These are phyloP conservation scores for Schizaphis graminum DNA, from an alignment of 2,888 invertebrate genomes.

Conservation along the genomic window DNA sequence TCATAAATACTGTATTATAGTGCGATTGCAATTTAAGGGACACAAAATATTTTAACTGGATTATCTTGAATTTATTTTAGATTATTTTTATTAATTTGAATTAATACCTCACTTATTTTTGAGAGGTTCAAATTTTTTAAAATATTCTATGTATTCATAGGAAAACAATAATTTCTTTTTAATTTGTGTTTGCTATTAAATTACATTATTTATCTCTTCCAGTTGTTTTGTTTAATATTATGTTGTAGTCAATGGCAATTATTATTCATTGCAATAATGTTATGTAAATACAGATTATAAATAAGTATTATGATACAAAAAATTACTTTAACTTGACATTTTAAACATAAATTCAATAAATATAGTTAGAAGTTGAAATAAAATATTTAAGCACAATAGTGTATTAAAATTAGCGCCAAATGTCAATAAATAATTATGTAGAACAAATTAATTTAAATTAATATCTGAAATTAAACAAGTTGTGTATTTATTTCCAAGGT, in stretches of 20 bases:
- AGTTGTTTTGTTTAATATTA: not conserved
- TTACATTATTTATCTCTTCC: not conserved
- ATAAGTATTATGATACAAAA: not conserved
- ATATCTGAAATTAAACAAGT: not conserved
- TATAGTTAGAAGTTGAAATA: not conserved
- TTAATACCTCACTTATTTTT: not conserved
- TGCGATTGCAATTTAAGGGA: not conserved
- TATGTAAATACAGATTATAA: not conserved
- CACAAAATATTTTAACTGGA: not conserved
- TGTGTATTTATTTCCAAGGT: not conserved
- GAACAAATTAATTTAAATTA: not conserved
- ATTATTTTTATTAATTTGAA: not conserved
- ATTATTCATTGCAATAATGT: not conserved
- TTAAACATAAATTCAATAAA: not conserved
- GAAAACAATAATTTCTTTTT: too few relatives aligned
- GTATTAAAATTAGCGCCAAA: not conserved
- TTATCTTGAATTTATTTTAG: not conserved
- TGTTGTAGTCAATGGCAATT: not conserved
- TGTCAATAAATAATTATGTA: not conserved
- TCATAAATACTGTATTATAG: not conserved
- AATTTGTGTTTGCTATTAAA: not conserved
- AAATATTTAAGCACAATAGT: not conserved
- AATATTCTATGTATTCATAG: too few relatives aligned
- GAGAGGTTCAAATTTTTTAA: too few relatives aligned
- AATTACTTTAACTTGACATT: not conserved